phyloP scores from a whole-genome alignment of 2,888 invertebrate genomes.

The Lepidocyrtinus sp. region DNA sequence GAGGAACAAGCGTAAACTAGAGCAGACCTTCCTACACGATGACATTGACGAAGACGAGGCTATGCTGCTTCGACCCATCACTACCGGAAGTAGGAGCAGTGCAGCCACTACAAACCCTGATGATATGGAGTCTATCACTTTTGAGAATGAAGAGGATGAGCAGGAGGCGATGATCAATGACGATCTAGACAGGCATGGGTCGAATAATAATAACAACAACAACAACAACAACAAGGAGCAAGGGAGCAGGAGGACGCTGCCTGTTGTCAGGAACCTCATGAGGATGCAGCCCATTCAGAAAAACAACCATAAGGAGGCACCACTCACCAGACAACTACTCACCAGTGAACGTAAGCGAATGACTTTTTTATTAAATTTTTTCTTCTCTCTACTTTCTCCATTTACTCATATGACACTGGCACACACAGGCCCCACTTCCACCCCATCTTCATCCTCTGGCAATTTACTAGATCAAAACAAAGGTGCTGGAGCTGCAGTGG shows the following conservation, averaged over 20 bases:
- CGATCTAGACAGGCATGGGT: conserved; percentile 13
- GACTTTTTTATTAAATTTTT: conserved; percentile 13
- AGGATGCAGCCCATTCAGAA: not conserved
- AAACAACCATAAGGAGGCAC: conserved; percentile 39
- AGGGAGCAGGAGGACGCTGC: conserved; percentile 29
- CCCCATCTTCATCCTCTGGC: not conserved
- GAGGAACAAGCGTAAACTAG: conserved; percentile 23
- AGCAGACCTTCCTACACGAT: not conserved
- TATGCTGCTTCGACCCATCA: conserved; percentile 19
- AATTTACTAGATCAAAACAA: too few species aligned
- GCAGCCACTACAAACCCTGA: conserved; percentile 38
- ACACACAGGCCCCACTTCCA: conserved; percentile 13
- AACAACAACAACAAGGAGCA: too few species aligned
- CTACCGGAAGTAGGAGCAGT: conserved; percentile 8
- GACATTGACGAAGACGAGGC: conserved; percentile 44
- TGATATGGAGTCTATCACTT: conserved; percentile 11
- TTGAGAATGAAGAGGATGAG: conserved; percentile 38
- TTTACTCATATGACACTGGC: too few species aligned
- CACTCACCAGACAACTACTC: conserved; percentile 65
- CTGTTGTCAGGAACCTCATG: conserved; percentile 28
- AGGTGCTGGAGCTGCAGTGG: too few species aligned
- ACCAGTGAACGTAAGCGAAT: conserved; percentile 61
- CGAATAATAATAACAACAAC: not conserved
- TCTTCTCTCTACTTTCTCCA: too few species aligned
- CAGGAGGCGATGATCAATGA: conserved; percentile 50